These are phyloP conservation scores for Agrochola lychnidis DNA, from an alignment of 2,888 invertebrate species.

Conservation along the genomic window DNA sequence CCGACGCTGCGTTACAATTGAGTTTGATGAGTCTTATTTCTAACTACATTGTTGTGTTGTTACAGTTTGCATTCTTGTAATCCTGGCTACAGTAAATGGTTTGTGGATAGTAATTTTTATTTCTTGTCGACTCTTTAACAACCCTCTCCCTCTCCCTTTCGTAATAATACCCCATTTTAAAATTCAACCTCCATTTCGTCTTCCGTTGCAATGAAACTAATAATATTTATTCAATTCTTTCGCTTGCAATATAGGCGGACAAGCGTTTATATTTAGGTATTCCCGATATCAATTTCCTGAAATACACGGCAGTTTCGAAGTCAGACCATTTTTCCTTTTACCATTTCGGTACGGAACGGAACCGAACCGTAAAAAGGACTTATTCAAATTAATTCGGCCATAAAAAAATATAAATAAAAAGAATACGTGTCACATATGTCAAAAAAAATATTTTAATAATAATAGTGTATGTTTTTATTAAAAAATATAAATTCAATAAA, in stretches of 20 bases:
- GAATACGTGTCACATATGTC: conserved; percentile 23
- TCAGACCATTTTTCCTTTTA: too few species aligned
- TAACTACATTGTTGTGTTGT: conserved; percentile 5
- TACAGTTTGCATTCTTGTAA: conserved; percentile 27
- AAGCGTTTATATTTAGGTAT: too few species aligned
- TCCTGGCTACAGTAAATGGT: background rate
- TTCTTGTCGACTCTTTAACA: background rate
- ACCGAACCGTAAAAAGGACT: background rate
- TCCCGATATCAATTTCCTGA: too few species aligned
- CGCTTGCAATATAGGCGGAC: too few species aligned
- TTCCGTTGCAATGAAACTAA: too few species aligned
- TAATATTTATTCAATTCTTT: too few species aligned
- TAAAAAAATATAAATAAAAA: conserved; percentile 4
- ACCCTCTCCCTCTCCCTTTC: too few species aligned
- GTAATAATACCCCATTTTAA: too few species aligned
- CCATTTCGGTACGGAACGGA: too few species aligned
- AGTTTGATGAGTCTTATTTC: background rate
- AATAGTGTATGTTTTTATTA: background rate
- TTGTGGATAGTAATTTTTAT: background rate
- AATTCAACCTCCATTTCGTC: too few species aligned
- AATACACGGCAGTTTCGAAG: too few species aligned
- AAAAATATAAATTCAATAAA: background rate
- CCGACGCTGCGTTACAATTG: conserved; percentile 3
- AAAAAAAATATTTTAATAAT: conserved; percentile 4
- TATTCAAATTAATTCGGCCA: background rate